Base-by-base conservation (phyloP, 2,797 vertebrate genomes). In the Gymnocypris eckloni region DNA sequence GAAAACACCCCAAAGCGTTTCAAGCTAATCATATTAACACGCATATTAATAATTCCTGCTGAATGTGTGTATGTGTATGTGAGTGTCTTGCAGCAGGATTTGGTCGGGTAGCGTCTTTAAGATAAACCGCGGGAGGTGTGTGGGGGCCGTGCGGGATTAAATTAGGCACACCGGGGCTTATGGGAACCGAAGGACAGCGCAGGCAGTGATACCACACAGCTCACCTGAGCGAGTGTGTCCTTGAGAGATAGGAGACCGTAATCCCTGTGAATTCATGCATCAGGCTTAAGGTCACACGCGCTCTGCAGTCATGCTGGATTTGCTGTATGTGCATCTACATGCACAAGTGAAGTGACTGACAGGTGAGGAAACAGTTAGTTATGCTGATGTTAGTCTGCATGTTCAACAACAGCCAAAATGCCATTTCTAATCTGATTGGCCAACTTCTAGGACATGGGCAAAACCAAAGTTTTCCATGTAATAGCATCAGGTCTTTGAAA, bases 211-310 rank as follows among this genome's bases (percentile, higher is more conserved):
- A 56, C 33, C n/a, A 45, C 39, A 48, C 69, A 54, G 81, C 75
- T 83, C 76, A 87, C 86, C 86, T 84, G 70, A 59, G 82, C 81
- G 39, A 75, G 43, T 39, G 61, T 56, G 88, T 89, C 88, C 88
- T 87, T 88, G 83, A 86, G 79, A 89, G 84, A 90, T 79, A 84
- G 45, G 70, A 41, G 76, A 45, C 76, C 8, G 28, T 89, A 88
- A 89, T 88, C 85, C 82, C 61, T 69, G 15, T n/a, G 66, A 78
- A 85, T 89, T 81, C 50, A 56, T 69, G 79, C 77, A 52, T 81
- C 79, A 83, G 41, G 48, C 20, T 85, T 78, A 69, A 52, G 43
- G 16, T 69, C 45, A 45, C 52, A 15, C 71, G 67, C 16, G 20
- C 61, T 52, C 71, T 76, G 50, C 75, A 64, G 56, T 45, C 39